Percentiles rank a stretch among this genome's conserved stretches.
Evolutionary conservation across 2,888 invertebrate species (phyloP).

Genomic region (Hyposoter didymator): DNA sequence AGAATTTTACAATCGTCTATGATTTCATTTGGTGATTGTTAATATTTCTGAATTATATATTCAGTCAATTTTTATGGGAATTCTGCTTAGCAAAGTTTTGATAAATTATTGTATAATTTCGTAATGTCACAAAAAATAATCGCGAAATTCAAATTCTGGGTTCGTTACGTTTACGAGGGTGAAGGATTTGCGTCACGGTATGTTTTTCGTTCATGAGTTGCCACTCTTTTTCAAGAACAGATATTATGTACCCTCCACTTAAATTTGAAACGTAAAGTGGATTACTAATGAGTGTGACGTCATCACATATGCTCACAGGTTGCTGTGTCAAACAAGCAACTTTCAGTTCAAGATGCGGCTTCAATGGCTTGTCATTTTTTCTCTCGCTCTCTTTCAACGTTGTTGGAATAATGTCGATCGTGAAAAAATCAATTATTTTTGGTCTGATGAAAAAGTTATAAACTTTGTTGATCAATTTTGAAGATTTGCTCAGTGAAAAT

Average conservation of each 20-base stretch:
- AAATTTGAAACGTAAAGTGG: constrained; percentile 1
- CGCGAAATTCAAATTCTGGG: neutral
- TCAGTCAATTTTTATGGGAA: no score
- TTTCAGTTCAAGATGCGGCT: neutral
- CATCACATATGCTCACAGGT: neutral
- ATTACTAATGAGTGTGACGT: constrained; percentile 15
- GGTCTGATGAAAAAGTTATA: neutral
- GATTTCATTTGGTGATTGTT: neutral
- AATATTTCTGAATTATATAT: neutral
- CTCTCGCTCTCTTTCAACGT: neutral
- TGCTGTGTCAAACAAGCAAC: neutral
- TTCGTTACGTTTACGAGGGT: neutral
- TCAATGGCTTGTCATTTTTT: neutral
- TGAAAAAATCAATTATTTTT: no score
- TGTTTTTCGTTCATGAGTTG: neutral
- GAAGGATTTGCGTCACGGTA: neutral
- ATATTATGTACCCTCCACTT: neutral
- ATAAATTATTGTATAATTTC: neutral
- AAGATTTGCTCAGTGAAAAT: neutral
- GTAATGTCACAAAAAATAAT: neutral
- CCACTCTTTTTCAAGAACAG: neutral
- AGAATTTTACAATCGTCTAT: neutral
- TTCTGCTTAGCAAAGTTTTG: no score
- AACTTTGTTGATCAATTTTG: neutral
- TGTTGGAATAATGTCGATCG: no score